Evolutionary conservation across 2,113 vertebrate species (phyloP).

Genomic region (Melozone crissalis): DNA sequence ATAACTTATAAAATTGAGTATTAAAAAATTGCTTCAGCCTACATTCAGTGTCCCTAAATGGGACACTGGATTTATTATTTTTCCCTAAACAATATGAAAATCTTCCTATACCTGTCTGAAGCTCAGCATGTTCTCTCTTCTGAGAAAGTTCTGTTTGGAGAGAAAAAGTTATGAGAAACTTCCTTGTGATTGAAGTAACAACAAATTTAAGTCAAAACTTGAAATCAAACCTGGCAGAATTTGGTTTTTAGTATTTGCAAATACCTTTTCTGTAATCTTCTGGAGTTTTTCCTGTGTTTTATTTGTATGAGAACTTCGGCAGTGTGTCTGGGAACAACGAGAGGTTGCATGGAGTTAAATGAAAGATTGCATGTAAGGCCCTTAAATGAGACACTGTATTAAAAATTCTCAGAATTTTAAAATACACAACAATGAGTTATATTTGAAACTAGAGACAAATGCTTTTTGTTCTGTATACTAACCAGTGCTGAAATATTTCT

Average conservation of each 20-base stretch:
- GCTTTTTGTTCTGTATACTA: neutral
- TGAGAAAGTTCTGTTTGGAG: neutral
- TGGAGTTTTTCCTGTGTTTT: neutral
- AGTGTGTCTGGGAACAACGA: neutral
- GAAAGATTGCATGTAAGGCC: neutral
- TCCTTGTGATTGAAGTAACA: neutral
- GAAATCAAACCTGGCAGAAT: neutral
- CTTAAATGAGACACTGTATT: neutral
- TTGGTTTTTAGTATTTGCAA: neutral
- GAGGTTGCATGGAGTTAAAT: neutral
- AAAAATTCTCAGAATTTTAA: neutral
- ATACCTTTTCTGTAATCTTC: neutral
- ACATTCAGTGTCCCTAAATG: neutral
- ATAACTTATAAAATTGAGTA: neutral
- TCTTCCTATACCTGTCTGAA: neutral
- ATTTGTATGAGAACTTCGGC: neutral
- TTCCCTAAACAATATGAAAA: neutral
- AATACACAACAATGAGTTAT: neutral
- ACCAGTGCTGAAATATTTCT: conserved; percentile 11
- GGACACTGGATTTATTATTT: neutral
- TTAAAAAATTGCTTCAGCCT: neutral
- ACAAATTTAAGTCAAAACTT: neutral
- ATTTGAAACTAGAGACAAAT: neutral
- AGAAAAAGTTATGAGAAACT: neutral
- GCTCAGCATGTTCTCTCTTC: neutral